phyloP scores from a whole-genome alignment of 1,140 invertebrate genomes.

The Musca vetustissima region DNA sequence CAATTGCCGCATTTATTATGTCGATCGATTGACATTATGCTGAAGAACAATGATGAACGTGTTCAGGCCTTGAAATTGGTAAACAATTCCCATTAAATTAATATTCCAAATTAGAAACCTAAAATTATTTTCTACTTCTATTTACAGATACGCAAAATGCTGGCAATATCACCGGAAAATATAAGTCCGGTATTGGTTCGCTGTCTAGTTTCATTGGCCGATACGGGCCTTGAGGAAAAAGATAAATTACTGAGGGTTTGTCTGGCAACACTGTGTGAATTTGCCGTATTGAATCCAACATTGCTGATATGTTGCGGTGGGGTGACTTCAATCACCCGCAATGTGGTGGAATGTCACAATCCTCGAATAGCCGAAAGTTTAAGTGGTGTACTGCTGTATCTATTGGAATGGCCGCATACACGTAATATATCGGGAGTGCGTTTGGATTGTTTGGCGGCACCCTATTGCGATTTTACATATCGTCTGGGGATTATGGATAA shows the following conservation, averaged over 20 bases:
- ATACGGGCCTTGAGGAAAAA: slow-evolving; percentile 74
- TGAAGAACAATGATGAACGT: slow-evolving; percentile 84
- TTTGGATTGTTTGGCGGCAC: slow-evolving; percentile 81
- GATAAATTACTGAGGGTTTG: slow-evolving; percentile 79
- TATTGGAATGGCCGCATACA: slow-evolving; percentile 85
- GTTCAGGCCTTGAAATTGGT: slow-evolving; percentile 86
- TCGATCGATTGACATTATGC: slow-evolving; percentile 79
- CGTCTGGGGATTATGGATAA: slow-evolving; percentile 62
- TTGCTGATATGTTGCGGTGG: slow-evolving; percentile 82
- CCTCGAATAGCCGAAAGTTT: slow-evolving; percentile 81
- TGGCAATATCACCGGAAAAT: slow-evolving; percentile 47
- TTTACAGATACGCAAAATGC: slow-evolving; percentile 48
- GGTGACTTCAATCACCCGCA: slow-evolving; percentile 77
- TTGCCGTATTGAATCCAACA: slow-evolving; percentile 80
- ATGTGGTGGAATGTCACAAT: slow-evolving; percentile 78
- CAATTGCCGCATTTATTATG: slow-evolving; percentile 78
- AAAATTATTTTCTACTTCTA: background rate
- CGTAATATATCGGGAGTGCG: slow-evolving; percentile 72
- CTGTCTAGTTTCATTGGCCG: slow-evolving; percentile 79
- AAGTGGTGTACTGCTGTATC: slow-evolving; percentile 80
- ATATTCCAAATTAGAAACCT: background rate
- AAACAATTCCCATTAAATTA: slow-evolving; percentile 48
- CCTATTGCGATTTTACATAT: slow-evolving; percentile 90
- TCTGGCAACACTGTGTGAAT: slow-evolving; percentile 82
- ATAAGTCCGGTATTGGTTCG: slow-evolving; percentile 64